phyloP scores from a whole-genome alignment of 2,113 vertebrate species.

The Megalops atlanticus region DNA sequence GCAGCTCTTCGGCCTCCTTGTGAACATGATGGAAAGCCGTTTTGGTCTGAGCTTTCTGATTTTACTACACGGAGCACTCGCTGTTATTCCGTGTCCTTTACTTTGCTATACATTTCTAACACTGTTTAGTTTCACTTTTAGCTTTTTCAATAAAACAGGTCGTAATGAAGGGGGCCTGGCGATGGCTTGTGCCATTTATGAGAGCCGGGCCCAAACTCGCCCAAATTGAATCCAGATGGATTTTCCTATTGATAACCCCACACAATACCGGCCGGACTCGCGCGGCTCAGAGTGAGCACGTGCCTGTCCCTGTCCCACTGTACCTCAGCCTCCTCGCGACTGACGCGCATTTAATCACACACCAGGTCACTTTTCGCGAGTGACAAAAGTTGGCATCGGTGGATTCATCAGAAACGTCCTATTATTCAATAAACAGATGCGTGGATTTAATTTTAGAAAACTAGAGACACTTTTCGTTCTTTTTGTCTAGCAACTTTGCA shows the following conservation, averaged over 20 bases:
- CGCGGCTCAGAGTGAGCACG: conserved; percentile 51
- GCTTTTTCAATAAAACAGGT: conserved; percentile 58
- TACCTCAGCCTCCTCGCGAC: conserved; percentile 29
- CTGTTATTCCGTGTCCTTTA: conserved; percentile 13
- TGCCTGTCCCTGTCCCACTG: conserved; percentile 47
- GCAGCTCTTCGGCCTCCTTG: too few relatives aligned
- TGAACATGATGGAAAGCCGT: too few relatives aligned
- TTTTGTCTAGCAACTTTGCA: too few relatives aligned
- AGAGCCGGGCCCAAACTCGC: conserved; percentile 49
- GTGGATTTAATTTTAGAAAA: too few relatives aligned
- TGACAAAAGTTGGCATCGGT: too few relatives aligned
- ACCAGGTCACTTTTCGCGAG: not conserved
- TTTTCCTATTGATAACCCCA: conserved; percentile 55
- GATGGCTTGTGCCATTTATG: conserved; percentile 56
- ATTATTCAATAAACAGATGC: too few relatives aligned
- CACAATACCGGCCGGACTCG: conserved; percentile 47
- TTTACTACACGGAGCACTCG: not conserved
- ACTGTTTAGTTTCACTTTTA: conserved; percentile 48
- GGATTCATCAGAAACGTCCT: too few relatives aligned
- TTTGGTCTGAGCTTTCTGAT: too few relatives aligned
- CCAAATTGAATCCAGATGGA: conserved; percentile 69
- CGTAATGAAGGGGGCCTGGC: conserved; percentile 53
- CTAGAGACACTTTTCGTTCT: too few relatives aligned
- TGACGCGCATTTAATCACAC: conserved; percentile 41
- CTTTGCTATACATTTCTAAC: conserved; percentile 39